Evolutionary conservation across 37 sponge, comb jelly and placozoan genomes (phyloP), one percentile per base, ranked within the genome.

Genomic region (Axinella damicornis): DNA sequence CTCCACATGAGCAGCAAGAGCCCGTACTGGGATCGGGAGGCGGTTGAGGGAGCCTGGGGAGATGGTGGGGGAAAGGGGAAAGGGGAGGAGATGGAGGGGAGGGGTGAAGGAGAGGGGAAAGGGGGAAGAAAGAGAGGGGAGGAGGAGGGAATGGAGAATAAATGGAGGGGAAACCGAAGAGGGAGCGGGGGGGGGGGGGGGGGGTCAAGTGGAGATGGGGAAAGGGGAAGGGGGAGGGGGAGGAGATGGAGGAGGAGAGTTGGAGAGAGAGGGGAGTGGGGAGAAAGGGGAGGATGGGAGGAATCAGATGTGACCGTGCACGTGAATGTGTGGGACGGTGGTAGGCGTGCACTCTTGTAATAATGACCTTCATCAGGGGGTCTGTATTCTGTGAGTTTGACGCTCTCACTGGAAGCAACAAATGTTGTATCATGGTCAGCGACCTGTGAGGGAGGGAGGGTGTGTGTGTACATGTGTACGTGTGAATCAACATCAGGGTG

Each of bases 1-100:
- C 54, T 93, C 81, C 40, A 85, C 78, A 20, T 68, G 76, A 15
- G 54, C 36, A 9, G 69, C 64, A 39, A 93, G 68, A 57, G 79
- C 39, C 17, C 63, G 53, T 17, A 77, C 56, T 39, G 85, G 66
- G 56, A 93, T 80, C 15, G 89, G 89, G 0, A 71, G 61, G 35
- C 37, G 83, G 46, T 37, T 35, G 20, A 15, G 67, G 25, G 76
- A 77, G 13, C 89, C 76, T 35, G 36, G 27, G 0, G 34, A 5
- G 36, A 22, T 33, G 22, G 32, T 27, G 65, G 33, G 60, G 72
- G n/a, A 70, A 58, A 16, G 37, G 57, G 24, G 70, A 40, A 40
- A 21, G 6, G 24, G 2, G 21, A n/a, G 16, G 16, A 52, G 14
- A n/a, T 11, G 32, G 54, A 40, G 53, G 39, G 20, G 20, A 38